Base-by-base conservation (phyloP, 1,140 invertebrate species). In the Geopemphigus sp. region DNA sequence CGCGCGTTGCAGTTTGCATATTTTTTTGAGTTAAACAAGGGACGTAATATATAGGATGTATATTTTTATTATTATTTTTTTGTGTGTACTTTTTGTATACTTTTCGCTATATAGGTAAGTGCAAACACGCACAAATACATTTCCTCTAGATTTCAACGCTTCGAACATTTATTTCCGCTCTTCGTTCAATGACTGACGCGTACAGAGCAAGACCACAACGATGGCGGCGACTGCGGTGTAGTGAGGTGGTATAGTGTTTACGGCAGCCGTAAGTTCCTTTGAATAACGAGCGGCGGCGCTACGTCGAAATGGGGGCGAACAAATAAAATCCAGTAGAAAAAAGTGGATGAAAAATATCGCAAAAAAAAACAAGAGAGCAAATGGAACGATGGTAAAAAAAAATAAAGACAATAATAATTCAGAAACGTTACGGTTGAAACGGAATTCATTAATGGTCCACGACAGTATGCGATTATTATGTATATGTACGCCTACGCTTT, bases 371-470 rank as follows among this genome's bases (percentile, higher is more conserved):
- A 1, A 10, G 14, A 17, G 17, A 50, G 14, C 8, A 50, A 50
- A 26, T 14, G 45, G 15, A 22, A 68, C 17, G 45, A 50, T 8
- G 32, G 32, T 8, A 8, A 8, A 39, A 8, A 8, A 39, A n/a
- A 64, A 39, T 64, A 64, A 64, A 32, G 24, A 61, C 24, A 17
- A 68, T 68, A 68, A 68, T 68, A 68, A 68, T 68, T 68, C 39
- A 45, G 22, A 50, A 50, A 45, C 32, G 64, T 66, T 32, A 45
- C 45, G 22, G 45, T 26, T 17, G 45, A 50, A 68, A 68, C 22
- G 66, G n/a, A 39, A 66, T 66, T 66, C 45, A 50, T 68, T 50
- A 50, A 68, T 22, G n/a, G 32, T 8, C n/a, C 11, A 14, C n/a
- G 64, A 66, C n/a, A n/a, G n/a, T n/a, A n/a, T n/a, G n/a, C n/a